Conservation (phyloP, 2,888 invertebrate genomes). For the Troilus luridus region DNA sequence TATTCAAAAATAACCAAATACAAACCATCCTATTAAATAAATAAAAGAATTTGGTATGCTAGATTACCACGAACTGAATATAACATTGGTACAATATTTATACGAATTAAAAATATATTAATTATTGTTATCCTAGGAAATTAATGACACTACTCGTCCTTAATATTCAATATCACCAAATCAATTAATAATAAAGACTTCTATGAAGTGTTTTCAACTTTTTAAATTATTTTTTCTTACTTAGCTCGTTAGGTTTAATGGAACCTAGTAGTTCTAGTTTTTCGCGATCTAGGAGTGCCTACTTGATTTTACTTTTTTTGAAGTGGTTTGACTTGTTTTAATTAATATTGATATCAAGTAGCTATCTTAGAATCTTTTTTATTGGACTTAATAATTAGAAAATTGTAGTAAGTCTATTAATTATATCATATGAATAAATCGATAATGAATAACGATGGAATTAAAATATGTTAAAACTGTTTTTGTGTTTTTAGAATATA, state of each 20-base stretch:
- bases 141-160: not conserved
- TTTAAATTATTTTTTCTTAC: not conserved
- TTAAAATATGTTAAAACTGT: too few species aligned
- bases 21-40: not conserved
- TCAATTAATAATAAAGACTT: not conserved
- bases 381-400: not conserved
- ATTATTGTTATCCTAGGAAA: not conserved
- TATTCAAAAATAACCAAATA: not conserved
- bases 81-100: not conserved
- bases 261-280: not conserved
- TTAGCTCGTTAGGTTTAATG: not conserved
- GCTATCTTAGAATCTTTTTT: not conserved
- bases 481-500: too few species aligned
- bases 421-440: too few species aligned
- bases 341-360: not conserved
- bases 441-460: too few species aligned
- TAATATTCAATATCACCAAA: not conserved
- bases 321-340: not conserved
- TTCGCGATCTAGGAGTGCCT: constrained; percentile 23
- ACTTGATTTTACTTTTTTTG: not conserved
- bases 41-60: not conserved
- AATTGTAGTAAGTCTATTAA: too few species aligned
- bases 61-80: not conserved
- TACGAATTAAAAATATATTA: not conserved
- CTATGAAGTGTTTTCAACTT: not conserved